Conservation (phyloP, 2,797 vertebrate species). For the Menidia menidia region DNA sequence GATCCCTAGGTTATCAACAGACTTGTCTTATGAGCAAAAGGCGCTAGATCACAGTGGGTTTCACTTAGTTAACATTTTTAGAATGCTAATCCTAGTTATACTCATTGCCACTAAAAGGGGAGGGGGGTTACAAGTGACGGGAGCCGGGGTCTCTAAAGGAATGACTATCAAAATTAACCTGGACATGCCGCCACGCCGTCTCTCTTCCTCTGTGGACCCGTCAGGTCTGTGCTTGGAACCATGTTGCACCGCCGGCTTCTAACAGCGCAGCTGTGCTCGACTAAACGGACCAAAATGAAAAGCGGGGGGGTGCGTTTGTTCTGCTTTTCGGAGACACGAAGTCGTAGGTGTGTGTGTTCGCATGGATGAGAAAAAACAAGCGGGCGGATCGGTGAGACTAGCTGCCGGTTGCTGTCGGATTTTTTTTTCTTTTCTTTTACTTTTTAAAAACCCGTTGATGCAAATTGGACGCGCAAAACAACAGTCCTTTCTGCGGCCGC, state of each 20-base stretch:
- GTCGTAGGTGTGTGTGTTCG: too few species aligned
- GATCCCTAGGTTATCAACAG: slow-evolving; percentile 73
- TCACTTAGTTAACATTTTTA: slow-evolving; percentile 70
- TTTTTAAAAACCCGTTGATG: slow-evolving; percentile 22
- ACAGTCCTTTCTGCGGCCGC: slow-evolving; percentile 47
- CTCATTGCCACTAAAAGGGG: slow-evolving; percentile 43
- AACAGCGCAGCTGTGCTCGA: slow-evolving; percentile 31
- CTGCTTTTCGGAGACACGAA: slow-evolving; percentile 29
- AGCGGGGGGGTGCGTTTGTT: slow-evolving; percentile 22
- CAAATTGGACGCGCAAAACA: slow-evolving; percentile 17
- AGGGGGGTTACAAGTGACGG: slow-evolving; percentile 51
- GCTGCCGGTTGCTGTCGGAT: slow-evolving; percentile 64
- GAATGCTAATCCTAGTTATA: slow-evolving; percentile 69
- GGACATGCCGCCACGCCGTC: slow-evolving; percentile 31
- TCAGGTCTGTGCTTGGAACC: slow-evolving; percentile 59
- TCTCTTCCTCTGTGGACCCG: slow-evolving; percentile 4
- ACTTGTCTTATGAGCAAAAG: slow-evolving; percentile 69
- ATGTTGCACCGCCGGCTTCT: slow-evolving; percentile 29
- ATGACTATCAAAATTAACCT: slow-evolving; percentile 49
- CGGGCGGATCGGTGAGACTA: slow-evolving; percentile 64
- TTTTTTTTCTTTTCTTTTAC: too few species aligned
- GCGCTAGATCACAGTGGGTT: slow-evolving; percentile 78
- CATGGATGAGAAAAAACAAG: too few species aligned
- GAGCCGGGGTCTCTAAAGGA: slow-evolving; percentile 55
- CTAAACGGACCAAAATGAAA: slow-evolving; percentile 1